Evolutionary conservation across 2,113 vertebrate species (phyloP), one percentile per base, ranked within the genome.

Genomic region (Tiliqua scincoides): DNA sequence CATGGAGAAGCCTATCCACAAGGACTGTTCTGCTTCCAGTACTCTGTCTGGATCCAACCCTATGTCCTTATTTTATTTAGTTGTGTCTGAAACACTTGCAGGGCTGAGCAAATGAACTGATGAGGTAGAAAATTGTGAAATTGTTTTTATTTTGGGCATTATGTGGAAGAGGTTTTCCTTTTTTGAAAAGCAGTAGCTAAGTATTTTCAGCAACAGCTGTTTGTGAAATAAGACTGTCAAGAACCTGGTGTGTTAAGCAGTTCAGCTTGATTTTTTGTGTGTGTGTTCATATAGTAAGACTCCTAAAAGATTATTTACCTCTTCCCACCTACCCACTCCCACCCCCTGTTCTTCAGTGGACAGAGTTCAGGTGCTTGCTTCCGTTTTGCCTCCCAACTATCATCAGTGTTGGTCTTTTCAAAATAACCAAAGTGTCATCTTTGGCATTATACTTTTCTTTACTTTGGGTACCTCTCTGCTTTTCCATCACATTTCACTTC

Each of bases 401-500:
- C 17, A 17, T 32, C 54, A n/a, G 1, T 48, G 32, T 73, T n/a
- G n/a, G 43, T 48, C 37, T 73, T 72, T 72, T 48, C 23, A 48
- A 48, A 73, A 80, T 63, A 7, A 52, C 71, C 59, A 59, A 54
- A 43, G n/a, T 63, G 17, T 48, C 23, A 9, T 21, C 27, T 37
- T 79, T 25, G 15, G 15, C 74, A 59, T 78, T 78, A 10, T 35
- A 27, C n/a, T 27, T 72, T 43, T 25, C 27, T 80, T 63, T 52
- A 63, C 65, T 62, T 59, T 35, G 32, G 59, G 5, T 81, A 40
- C 61, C 40, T 81, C 80, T 74, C 59, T 54, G 15, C n/a, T 73
- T 52, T 3, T 48, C 61, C 70, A 54, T 62, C 71, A 40, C 85
- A 81, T 86, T 73, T 52, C 85, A 85, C 32, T 59, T 62, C 63